phyloP scores from a whole-genome alignment of 2,888 invertebrate genomes.

The Stegophylla sp. region DNA sequence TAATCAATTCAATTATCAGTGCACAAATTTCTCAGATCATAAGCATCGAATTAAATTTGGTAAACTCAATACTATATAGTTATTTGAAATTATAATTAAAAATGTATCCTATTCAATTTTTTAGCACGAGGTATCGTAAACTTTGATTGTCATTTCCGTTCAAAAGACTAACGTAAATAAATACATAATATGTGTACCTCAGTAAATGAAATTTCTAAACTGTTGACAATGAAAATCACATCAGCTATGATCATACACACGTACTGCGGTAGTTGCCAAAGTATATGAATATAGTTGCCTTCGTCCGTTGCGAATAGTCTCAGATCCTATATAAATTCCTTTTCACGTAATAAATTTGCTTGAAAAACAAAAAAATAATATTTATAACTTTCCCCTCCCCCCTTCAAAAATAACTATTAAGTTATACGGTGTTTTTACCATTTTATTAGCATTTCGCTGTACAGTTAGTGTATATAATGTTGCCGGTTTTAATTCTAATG shows the following conservation, averaged over 20 bases:
- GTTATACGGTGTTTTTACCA: slow-evolving; percentile 16
- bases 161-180: too few species aligned
- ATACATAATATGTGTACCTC: too few species aligned
- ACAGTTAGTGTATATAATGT: slow-evolving; percentile 37
- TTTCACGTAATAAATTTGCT: slow-evolving; percentile 18
- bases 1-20: too few species aligned
- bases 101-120: too few species aligned
- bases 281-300: slow-evolving; percentile 79
- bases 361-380: not conserved
- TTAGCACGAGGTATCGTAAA: too few species aligned
- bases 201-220: slow-evolving; percentile 92
- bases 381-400: not conserved
- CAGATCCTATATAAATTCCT: slow-evolving; percentile 46
- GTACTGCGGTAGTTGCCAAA: slow-evolving; percentile 91
- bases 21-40: too few species aligned
- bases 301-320: slow-evolving; percentile 65
- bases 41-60: too few species aligned
- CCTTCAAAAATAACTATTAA: not conserved
- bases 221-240: slow-evolving; percentile 95
- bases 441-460: slow-evolving; percentile 24
- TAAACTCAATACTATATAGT: too few species aligned
- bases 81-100: too few species aligned
- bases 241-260: slow-evolving; percentile 90
- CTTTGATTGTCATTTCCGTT: too few species aligned
- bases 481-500: slow-evolving; percentile 30